These are phyloP conservation scores for Podarcis raffonei DNA, from an alignment of 2,113 vertebrate genomes.

Conservation along the genomic window DNA sequence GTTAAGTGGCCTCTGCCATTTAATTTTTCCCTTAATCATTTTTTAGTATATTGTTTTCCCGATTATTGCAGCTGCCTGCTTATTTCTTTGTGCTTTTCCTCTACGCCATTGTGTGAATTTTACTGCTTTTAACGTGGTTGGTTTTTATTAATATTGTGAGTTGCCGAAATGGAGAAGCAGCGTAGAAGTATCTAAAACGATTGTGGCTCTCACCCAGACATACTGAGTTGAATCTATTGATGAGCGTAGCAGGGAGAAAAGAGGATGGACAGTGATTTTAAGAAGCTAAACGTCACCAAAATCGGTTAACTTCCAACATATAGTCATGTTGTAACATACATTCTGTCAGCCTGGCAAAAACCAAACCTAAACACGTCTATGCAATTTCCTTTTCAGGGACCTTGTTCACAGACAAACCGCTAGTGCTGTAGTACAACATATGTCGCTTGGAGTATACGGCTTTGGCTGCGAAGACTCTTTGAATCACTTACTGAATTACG, in stretches of 20 bases:
- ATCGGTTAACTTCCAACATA: not conserved
- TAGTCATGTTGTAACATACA: not conserved
- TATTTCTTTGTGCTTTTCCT: not conserved
- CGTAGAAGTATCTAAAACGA: not conserved
- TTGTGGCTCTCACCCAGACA: not conserved
- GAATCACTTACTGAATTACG: slow-evolving; percentile 96
- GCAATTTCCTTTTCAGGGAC: slow-evolving; percentile 78
- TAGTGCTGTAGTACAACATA: slow-evolving; percentile 97
- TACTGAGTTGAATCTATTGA: not conserved
- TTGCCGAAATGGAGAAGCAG: not conserved
- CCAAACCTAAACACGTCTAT: not conserved
- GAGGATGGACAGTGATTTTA: not conserved
- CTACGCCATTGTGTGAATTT: not conserved
- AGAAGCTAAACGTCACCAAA: not conserved
- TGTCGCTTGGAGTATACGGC: slow-evolving; percentile 97
- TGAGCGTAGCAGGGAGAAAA: not conserved
- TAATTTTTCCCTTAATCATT: not conserved
- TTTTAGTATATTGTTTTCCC: not conserved
- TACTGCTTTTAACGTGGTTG: not conserved
- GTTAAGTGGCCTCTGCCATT: not conserved
- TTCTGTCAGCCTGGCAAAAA: not conserved
- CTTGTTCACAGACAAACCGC: slow-evolving; percentile 97
- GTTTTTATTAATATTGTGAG: too few relatives aligned
- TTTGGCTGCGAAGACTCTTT: slow-evolving; percentile 98
- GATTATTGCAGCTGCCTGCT: not conserved